Evolutionary conservation across 2,113 vertebrate genomes (phyloP).

Genomic region (Zosterops japonicus): DNA sequence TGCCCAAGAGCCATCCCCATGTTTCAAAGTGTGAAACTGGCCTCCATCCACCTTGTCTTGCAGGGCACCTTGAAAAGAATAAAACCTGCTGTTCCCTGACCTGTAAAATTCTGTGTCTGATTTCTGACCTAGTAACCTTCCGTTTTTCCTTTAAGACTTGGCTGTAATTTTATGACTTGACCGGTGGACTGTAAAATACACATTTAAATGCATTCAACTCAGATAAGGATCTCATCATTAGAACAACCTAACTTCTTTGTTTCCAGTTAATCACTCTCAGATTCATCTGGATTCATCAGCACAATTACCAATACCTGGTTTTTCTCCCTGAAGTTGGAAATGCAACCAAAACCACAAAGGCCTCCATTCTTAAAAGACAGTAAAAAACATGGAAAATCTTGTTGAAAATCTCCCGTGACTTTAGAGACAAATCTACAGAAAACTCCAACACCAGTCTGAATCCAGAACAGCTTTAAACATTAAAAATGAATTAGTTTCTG

Average conservation of each 20-base stretch:
- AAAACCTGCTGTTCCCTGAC: constrained; percentile 19
- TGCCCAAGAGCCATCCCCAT: background rate
- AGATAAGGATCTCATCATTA: constrained; percentile 61
- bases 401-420: background rate
- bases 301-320: background rate
- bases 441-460: background rate
- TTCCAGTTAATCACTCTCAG: background rate
- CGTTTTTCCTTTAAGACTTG: constrained; percentile 41
- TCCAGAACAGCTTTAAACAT: background rate
- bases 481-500: background rate
- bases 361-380: background rate
- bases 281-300: background rate
- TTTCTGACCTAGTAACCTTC: constrained; percentile 53
- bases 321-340: background rate
- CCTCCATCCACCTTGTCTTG: background rate
- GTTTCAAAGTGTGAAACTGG: background rate
- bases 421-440: background rate
- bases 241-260: constrained; percentile 1
- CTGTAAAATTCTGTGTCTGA: constrained; percentile 18
- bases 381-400: background rate
- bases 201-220: constrained; percentile 62
- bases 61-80: constrained; percentile 21
- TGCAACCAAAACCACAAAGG: background rate
- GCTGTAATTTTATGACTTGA: constrained; percentile 36
- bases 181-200: constrained; percentile 56